These are phyloP conservation scores for Saturnia pavonia DNA, from an alignment of 2,888 invertebrate genomes.

Conservation along the genomic window DNA sequence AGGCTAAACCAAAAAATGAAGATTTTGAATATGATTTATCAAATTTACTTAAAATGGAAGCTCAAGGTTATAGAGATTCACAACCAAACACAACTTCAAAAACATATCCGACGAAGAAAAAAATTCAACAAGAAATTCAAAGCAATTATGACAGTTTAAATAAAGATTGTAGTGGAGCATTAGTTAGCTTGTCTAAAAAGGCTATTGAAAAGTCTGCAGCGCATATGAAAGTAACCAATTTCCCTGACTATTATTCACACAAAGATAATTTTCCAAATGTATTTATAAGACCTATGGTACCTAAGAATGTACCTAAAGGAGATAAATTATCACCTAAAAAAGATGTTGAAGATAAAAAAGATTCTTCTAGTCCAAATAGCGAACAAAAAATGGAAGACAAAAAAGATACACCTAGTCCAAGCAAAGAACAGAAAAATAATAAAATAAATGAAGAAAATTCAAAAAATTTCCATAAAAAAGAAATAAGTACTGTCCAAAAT, in stretches of 20 bases:
- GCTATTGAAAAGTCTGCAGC: constrained; percentile 60
- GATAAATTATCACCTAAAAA: constrained; percentile 71
- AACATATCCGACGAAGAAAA: constrained; percentile 59
- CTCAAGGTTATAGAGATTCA: constrained; percentile 72
- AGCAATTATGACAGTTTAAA: constrained; percentile 55
- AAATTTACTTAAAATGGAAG: constrained; percentile 78
- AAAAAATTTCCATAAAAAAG: constrained; percentile 24
- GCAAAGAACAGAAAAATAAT: background rate
- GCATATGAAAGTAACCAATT: constrained; percentile 56
- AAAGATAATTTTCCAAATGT: constrained; percentile 54
- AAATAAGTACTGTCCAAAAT: constrained; percentile 15
- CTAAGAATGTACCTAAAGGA: constrained; percentile 50
- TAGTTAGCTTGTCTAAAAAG: constrained; percentile 61
- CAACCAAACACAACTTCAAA: constrained; percentile 48
- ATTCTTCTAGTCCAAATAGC: constrained; percentile 83
- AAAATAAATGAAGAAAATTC: constrained; percentile 17
- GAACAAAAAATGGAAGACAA: constrained; percentile 58
- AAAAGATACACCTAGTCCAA: constrained; percentile 22
- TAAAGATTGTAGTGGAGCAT: constrained; percentile 66
- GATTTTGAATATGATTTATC: constrained; percentile 88
- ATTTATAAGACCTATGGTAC: constrained; percentile 68
- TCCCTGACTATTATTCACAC: constrained; percentile 38
- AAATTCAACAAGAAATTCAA: constrained; percentile 45
- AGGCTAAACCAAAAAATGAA: constrained; percentile 84
- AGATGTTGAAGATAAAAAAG: constrained; percentile 67